Evolutionary conservation across 2,797 vertebrate genomes (phyloP), one percentile per base, ranked within the genome.

Genomic region (Mormyrops attenuatus): DNA sequence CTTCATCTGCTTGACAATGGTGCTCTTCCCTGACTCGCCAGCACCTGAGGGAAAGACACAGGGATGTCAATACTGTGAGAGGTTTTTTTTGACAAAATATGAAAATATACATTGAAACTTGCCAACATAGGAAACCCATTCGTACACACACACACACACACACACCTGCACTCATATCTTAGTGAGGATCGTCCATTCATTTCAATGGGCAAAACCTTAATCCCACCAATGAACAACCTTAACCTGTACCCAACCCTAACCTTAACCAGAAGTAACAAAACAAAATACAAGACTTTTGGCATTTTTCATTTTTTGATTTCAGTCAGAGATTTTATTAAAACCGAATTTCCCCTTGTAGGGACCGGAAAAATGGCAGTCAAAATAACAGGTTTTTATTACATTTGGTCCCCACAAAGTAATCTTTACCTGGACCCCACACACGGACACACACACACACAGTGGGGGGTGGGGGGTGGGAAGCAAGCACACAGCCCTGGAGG

Each of bases 1-100:
- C 98, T 99, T 99, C 98, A 99, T 99, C 93, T 99, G 98, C 95
- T 99, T 99, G 88, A 99, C 98, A 94, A 99, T 99, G 73, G 98
- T 99, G 93, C 98, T 99, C 95, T 99, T 99, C 5, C 98, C 98
- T 1, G 98, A 99, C 93, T 99, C 98, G 22, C 98, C 98, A 94
- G 98, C 97, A 94, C 98, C 98, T 99, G 92, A 91, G 95, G 96
- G 92, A 93, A 0, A 94, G 15, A 84, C 89, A 87, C 34, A 91
- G 30, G 92, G 49, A 44, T 44, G 73, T 80, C 38, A 80, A n/a
- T 80, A 80, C 34, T 80, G 17, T 20, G 15, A 44, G 26, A 26
- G 60, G 0, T 15, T 34, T 20, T 41, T 80, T 5, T 17, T 7
- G 2, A n/a, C 15, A 80, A 80, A 80, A 80, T 80, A 80, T 80